Conservation (phyloP, 2,797 vertebrate species). For the Notolabrus celidotus region DNA sequence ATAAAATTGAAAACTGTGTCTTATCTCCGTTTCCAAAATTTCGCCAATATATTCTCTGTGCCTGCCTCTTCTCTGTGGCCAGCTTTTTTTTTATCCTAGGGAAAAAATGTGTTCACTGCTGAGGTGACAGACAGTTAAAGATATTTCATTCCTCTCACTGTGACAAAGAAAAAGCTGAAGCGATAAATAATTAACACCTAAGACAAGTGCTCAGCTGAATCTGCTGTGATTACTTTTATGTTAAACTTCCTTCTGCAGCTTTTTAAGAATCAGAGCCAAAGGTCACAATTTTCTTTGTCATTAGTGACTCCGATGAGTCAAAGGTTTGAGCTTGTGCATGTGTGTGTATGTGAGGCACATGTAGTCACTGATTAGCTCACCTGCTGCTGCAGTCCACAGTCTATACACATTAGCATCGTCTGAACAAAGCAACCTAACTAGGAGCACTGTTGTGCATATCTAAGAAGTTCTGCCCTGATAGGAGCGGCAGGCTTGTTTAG, state of each 20-base stretch:
- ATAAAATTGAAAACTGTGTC: constrained; percentile 40
- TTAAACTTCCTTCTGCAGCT: constrained; percentile 23
- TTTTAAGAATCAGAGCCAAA: constrained; percentile 38
- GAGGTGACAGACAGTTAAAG: constrained; percentile 69
- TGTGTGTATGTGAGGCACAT: constrained; percentile 16
- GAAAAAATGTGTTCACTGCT: constrained; percentile 47
- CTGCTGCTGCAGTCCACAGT: constrained; percentile 30
- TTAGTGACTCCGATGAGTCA: constrained; percentile 36
- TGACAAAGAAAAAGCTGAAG: constrained; percentile 74
- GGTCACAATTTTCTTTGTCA: constrained; percentile 20
- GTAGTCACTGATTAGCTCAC: constrained; percentile 72
- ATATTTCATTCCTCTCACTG: constrained; percentile 66
- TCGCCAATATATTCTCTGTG: constrained; percentile 30
- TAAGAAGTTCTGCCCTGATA: constrained; percentile 26
- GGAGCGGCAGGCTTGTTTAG: constrained; percentile 33
- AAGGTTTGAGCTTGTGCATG: constrained; percentile 38
- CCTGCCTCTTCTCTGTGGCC: constrained; percentile 35
- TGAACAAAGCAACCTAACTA: constrained; percentile 48
- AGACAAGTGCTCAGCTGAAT: constrained; percentile 48
- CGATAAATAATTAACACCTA: constrained; percentile 76
- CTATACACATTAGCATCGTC: constrained; percentile 35
- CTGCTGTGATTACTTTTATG: constrained; percentile 51
- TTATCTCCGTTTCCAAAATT: constrained; percentile 40
- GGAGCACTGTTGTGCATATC: constrained; percentile 20
- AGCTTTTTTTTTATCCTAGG: constrained; percentile 59